Conservation (phyloP, 1,140 invertebrate genomes). For the Drosophila athabasca region DNA sequence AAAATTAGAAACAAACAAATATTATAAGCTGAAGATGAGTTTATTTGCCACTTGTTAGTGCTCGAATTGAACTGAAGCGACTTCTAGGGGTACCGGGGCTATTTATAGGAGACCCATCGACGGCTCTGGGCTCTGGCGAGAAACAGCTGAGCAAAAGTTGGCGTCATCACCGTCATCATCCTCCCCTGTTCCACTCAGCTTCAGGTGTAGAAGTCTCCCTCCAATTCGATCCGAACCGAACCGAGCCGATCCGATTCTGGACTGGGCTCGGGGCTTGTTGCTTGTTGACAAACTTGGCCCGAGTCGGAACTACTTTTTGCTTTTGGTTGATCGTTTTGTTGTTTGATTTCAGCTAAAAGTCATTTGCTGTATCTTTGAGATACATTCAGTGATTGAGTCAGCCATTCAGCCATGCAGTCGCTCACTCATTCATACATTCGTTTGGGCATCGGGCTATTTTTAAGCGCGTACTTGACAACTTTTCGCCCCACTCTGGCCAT, state of each 20-base stretch:
- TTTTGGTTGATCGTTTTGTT: slow-evolving; percentile 24
- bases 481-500: slow-evolving; percentile 29
- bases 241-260: slow-evolving; percentile 17
- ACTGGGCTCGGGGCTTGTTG: slow-evolving; percentile 36
- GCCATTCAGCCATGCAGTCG: slow-evolving; percentile 38
- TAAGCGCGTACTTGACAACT: slow-evolving; percentile 68
- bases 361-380: slow-evolving; percentile 59
- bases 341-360: slow-evolving; percentile 60
- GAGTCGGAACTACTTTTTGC: slow-evolving; percentile 67
- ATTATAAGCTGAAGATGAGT: slow-evolving; percentile 22
- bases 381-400: slow-evolving; percentile 49
- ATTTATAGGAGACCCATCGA: slow-evolving; percentile 61
- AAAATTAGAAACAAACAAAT: slow-evolving; percentile 14
- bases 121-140: slow-evolving; percentile 38
- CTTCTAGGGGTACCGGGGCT: slow-evolving; percentile 62
- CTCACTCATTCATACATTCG: slow-evolving; percentile 42
- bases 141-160: slow-evolving; percentile 52
- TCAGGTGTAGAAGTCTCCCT: neutral
- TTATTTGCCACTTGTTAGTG: slow-evolving; percentile 47
- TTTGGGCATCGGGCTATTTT: slow-evolving; percentile 53
- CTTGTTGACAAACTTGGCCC: slow-evolving; percentile 66
- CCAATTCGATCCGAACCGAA: neutral
- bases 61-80: slow-evolving; percentile 67
- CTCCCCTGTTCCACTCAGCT: slow-evolving; percentile 2
- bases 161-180: slow-evolving; percentile 62